Evolutionary conservation across 2,113 vertebrate genomes (phyloP).

Genomic region (Acrocephalus arundinaceus): DNA sequence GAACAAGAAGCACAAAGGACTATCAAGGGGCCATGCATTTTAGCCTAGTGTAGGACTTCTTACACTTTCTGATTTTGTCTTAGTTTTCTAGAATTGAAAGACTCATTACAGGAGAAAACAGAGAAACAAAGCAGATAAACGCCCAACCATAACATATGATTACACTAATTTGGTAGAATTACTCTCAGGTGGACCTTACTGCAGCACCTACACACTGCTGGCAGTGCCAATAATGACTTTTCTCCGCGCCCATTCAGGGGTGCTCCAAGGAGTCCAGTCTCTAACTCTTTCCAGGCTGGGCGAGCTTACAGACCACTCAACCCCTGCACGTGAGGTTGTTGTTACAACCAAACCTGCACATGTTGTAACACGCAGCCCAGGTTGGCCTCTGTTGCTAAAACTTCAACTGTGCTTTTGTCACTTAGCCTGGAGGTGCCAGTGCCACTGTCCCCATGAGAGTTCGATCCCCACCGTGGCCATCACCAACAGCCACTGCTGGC

Average conservation of each 20-base stretch:
- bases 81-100: not conserved
- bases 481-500: not conserved
- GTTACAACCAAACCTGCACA: not conserved
- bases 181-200: not conserved
- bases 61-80: not conserved
- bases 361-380: not conserved
- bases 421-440: not conserved
- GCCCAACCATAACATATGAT: not conserved
- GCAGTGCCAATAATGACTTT: not conserved
- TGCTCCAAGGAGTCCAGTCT: not conserved
- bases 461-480: fast-evolving
- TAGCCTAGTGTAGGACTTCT: not conserved
- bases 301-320: not conserved
- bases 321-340: not conserved
- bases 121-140: not conserved
- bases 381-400: not conserved
- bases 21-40: not conserved
- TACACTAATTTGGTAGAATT: not conserved
- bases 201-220: not conserved
- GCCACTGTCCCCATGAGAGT: not conserved
- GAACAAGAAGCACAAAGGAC: not conserved
- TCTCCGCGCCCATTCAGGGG: too few relatives aligned
- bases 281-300: too few relatives aligned
- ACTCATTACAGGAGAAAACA: not conserved
- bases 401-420: not conserved